Evolutionary conservation across 2,113 vertebrate genomes (phyloP), one percentile per base, ranked within the genome.

Genomic region (Datnioides undecimradiatus): DNA sequence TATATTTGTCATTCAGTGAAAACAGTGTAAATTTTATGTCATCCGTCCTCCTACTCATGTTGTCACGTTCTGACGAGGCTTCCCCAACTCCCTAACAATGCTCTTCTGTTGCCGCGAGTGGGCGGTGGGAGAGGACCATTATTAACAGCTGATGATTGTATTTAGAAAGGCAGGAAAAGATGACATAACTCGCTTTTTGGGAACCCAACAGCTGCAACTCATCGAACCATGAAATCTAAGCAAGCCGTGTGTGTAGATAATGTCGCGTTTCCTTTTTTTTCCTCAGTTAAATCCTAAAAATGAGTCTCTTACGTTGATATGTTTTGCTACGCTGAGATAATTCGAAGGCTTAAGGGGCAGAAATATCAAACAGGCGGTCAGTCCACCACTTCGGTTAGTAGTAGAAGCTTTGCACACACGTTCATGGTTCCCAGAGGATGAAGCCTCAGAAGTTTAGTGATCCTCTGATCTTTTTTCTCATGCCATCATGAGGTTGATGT

Each of bases 131-230:
- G 60, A 59, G 8, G 46, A 72, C 7, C 5, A 19, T 48, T 75
- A n/a, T 66, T 67, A 82, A 45, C 69, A 46, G 69, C 58, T 9
- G 58, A 43, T 63, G 23, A 78, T 49, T 78, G 1, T 36, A 13
- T 65, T 76, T 9, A 23, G 21, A 55, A 27, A 34, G 55, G 43
- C 25, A 16, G 10, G 67, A 33, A 6, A 27, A 49, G 4, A 76
- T 57, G 57, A 73, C 29, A 34, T 16, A 66, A 85, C 46, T n/a
- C n/a, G n/a, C n/a, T 62, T 59, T 46, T 38, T 57, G 69, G 40
- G 84, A 60, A 76, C 10, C 21, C 38, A 64, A 33, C 41, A 66
- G 64, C 76, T 63, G 63, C 57, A 31, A 2, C 14, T 43, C 33
- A 67, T 64, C 33, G 46, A 68, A 46, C n/a, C 48, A 21, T 63